Evolutionary conservation across 2,888 invertebrate species (phyloP), one percentile per base, ranked within the genome.

Genomic region (Drosophila histrio): DNA sequence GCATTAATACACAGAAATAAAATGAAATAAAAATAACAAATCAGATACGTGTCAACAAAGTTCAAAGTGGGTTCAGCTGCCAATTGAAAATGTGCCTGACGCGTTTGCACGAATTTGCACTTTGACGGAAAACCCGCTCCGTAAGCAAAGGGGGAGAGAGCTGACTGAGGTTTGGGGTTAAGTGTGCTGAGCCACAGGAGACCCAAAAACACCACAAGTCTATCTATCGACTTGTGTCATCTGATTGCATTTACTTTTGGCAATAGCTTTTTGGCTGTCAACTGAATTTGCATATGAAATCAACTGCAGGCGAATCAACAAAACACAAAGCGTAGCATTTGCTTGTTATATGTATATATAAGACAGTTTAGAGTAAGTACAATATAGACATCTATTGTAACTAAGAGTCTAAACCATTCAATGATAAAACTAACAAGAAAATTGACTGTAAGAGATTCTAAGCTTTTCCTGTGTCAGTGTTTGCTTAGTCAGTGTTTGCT

Each of bases 91-190:
- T 79, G 56, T 60, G 75, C 28, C 59, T 78, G 78, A 70, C 78
- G 80, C 60, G 52, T 64, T 49, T 79, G 78, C 78, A 78, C 63
- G 78, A 57, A 58, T 78, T 78, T 80, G 73, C 80, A 78, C 78
- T 78, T 78, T 67, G 58, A 32, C 26, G 36, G 22, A 58, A 47
- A 38, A 38, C 38, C 30, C 34, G 43, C 17, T 19, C 6, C 15
- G 22, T 17, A 15, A 11, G 22, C 22, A n/a, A 3, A 39, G 44
- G 5, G 28, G n/a, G 41, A 22, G 1, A 15, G n/a, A 34, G 19
- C 22, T 17, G 15, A 32, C 17, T 53, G 44, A 47, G 72, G 59
- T 38, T 54, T 53, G 60, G 60, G 59, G 67, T 65, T 69, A 44
- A 72, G 49, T 50, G 56, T 66, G 61, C 39, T 36, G 24, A 36